Evolutionary conservation across 2,888 invertebrate genomes (phyloP).

Genomic region (Diploptera punctata): DNA sequence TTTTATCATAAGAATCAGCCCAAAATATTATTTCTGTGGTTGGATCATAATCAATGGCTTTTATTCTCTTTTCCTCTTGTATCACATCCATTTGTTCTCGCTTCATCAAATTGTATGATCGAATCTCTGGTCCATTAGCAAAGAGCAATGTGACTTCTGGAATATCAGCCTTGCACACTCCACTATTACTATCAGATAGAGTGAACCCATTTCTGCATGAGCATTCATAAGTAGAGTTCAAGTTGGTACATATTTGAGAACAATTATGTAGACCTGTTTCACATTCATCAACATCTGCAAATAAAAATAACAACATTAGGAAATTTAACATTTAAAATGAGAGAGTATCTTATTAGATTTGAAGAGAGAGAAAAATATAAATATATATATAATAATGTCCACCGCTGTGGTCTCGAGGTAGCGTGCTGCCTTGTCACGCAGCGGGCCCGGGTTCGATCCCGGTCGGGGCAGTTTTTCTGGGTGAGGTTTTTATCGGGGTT

Average conservation of each 20-base stretch:
- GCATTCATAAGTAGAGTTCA: conserved; percentile 90
- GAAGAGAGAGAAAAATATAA: no score
- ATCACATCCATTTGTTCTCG: conserved; percentile 70
- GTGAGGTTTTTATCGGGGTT: no score
- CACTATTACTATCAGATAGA: conserved; percentile 76
- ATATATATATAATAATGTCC: no score
- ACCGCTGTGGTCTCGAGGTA: no score
- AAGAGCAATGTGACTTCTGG: conserved; percentile 73
- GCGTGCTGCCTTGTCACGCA: no score
- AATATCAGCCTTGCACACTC: conserved; percentile 78
- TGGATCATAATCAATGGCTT: conserved; percentile 91
- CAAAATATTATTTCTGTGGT: conserved; percentile 88
- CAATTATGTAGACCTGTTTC: conserved; percentile 82
- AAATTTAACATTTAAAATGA: background rate
- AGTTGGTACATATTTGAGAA: conserved; percentile 91
- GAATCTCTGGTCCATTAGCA: conserved; percentile 87
- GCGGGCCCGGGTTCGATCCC: no score
- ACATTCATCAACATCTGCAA: conserved; percentile 87
- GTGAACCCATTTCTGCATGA: conserved; percentile 84
- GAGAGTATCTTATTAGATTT: background rate
- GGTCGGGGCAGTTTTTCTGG: no score
- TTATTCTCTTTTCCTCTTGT: conserved; percentile 85
- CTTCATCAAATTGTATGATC: conserved; percentile 69
- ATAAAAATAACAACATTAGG: background rate
- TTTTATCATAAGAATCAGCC: conserved; percentile 91